Conservation (phyloP, 2,888 invertebrate genomes). For the Acanthoscelides obtectus region DNA sequence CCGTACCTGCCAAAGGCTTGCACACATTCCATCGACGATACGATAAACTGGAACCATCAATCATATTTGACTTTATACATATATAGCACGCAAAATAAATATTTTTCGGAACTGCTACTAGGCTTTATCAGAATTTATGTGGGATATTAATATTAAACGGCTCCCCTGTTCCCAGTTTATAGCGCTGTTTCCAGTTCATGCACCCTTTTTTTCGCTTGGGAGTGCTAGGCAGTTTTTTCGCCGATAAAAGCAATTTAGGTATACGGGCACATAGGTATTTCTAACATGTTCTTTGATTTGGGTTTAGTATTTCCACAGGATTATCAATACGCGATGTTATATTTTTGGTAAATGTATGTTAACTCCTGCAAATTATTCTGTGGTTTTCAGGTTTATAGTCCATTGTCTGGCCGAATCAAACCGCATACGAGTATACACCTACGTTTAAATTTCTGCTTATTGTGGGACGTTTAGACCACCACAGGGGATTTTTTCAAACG, state of each 20-base stretch:
- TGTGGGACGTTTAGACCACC: too few relatives aligned
- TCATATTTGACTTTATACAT: neutral
- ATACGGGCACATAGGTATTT: too few relatives aligned
- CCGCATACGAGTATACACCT: too few relatives aligned
- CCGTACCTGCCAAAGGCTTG: neutral
- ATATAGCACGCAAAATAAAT: neutral
- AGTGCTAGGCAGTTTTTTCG: neutral
- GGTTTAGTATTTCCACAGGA: too few relatives aligned
- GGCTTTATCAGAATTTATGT: neutral
- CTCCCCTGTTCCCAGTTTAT: neutral
- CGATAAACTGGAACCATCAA: neutral
- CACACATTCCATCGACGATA: neutral
- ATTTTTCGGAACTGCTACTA: neutral
- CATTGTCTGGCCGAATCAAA: too few relatives aligned
- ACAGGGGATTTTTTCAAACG: too few relatives aligned
- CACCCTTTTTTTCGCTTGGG: neutral
- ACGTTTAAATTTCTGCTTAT: too few relatives aligned
- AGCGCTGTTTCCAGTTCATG: neutral
- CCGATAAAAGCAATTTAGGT: neutral
- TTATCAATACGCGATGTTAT: too few relatives aligned
- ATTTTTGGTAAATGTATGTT: too few relatives aligned
- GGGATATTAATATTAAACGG: neutral
- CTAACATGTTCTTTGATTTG: too few relatives aligned
- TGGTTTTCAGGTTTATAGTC: too few relatives aligned
- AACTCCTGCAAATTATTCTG: too few relatives aligned